A percentile compares a stretch with the other conserved stretches of the same genome.
Conservation (phyloP, 2,888 invertebrate species). For the Cancer borealis region DNA sequence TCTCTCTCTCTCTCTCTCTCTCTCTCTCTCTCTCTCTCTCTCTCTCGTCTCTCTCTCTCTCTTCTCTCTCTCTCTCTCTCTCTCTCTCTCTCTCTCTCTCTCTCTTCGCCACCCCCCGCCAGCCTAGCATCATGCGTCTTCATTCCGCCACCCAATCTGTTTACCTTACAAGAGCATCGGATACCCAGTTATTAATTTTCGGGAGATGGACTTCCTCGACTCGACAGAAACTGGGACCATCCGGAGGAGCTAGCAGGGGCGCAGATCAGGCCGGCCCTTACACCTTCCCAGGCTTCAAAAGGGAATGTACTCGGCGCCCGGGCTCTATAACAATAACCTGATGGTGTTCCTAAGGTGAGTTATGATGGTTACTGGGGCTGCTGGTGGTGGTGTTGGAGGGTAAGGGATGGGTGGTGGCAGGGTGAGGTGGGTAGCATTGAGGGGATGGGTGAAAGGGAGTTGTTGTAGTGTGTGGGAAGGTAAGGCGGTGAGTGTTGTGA, state of each 20-base stretch:
- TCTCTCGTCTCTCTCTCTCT: neutral
- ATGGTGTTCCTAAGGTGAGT: neutral
- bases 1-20: neutral
- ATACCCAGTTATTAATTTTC: conserved; percentile 18
- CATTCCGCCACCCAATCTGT: conserved; percentile 33
- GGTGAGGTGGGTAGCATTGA: neutral
- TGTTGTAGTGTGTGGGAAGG: neutral
- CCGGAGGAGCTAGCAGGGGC: neutral
- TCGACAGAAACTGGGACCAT: neutral
- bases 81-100: neutral
- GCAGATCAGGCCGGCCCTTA: neutral
- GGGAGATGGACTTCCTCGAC: conserved; percentile 27
- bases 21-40: neutral
- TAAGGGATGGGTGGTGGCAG: neutral
- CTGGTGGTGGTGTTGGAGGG: neutral
- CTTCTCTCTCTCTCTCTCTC: neutral
- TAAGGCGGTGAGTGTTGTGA: neutral
- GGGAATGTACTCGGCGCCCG: neutral
- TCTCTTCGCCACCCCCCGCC: neutral
- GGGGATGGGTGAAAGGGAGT: neutral
- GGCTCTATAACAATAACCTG: neutral
- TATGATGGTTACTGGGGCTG: neutral
- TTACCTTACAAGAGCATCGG: conserved; percentile 39
- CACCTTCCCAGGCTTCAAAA: neutral
- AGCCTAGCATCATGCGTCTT: conserved; percentile 6